phyloP scores from a whole-genome alignment of 2,113 vertebrate species.

The Chroicocephalus ridibundus region DNA sequence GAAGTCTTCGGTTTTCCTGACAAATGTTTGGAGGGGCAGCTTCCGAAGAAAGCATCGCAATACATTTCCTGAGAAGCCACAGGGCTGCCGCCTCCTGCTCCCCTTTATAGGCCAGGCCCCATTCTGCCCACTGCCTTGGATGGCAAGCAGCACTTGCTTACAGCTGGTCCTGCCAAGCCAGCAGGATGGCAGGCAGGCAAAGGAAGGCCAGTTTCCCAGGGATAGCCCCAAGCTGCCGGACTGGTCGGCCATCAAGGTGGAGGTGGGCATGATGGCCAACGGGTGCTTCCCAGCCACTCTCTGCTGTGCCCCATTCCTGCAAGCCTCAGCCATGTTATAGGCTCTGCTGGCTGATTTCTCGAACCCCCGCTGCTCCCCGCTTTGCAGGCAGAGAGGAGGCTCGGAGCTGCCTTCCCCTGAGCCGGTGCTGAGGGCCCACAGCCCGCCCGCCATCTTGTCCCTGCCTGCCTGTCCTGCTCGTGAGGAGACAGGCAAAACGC shows the following conservation, averaged over 20 bases:
- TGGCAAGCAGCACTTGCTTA: accelerated
- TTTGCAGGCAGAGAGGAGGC: background rate
- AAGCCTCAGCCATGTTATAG: background rate
- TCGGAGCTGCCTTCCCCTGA: accelerated
- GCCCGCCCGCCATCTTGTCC: accelerated
- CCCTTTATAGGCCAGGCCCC: accelerated
- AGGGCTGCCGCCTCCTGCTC: background rate
- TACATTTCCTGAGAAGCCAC: background rate
- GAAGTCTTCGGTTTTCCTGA: background rate
- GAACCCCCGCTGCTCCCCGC: accelerated
- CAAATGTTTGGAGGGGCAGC: background rate
- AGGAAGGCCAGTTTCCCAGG: background rate
- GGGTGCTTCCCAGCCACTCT: accelerated
- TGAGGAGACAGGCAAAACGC: accelerated
- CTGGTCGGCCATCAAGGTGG: accelerated
- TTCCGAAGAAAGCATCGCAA: background rate
- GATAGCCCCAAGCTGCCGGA: background rate
- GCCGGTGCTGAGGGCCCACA: accelerated
- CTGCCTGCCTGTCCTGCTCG: accelerated
- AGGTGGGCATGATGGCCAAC: accelerated
- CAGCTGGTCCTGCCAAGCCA: background rate
- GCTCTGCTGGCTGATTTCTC: background rate
- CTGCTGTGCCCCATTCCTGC: accelerated
- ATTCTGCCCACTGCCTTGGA: background rate
- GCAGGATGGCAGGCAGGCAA: accelerated